Conservation (phyloP, 2,888 invertebrate species). For the Trissoscelio sp. region DNA sequence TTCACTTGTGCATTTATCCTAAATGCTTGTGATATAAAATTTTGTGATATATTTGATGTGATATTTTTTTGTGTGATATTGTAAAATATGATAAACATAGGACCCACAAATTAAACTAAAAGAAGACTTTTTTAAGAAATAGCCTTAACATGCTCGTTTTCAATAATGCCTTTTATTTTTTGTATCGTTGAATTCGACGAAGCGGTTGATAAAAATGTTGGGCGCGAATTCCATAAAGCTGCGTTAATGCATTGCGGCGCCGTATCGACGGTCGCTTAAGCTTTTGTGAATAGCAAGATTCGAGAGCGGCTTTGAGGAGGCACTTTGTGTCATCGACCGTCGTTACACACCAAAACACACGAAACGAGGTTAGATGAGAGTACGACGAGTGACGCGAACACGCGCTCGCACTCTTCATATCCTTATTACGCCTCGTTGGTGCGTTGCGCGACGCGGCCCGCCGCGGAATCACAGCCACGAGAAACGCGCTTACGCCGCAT, state of each 20-base stretch:
- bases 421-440: slow-evolving; percentile 29
- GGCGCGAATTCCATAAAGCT: slow-evolving; percentile 39
- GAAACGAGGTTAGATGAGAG: slow-evolving; percentile 50
- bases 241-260: slow-evolving; percentile 53
- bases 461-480: slow-evolving; percentile 9
- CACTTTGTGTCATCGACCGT: slow-evolving; percentile 63
- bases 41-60: too few relatives aligned
- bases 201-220: slow-evolving; percentile 33
- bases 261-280: slow-evolving; percentile 49
- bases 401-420: slow-evolving; percentile 29
- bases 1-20: too few relatives aligned
- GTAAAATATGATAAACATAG: too few relatives aligned
- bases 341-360: slow-evolving; percentile 51
- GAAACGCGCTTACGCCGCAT: too few relatives aligned
- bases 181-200: slow-evolving; percentile 4
- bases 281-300: slow-evolving; percentile 50
- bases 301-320: slow-evolving; percentile 51
- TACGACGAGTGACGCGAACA: slow-evolving; percentile 53
- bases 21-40: too few relatives aligned
- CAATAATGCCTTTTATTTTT: too few relatives aligned
- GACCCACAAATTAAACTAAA: too few relatives aligned
- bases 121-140: too few relatives aligned
- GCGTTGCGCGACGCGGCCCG: slow-evolving; percentile 10
- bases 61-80: too few relatives aligned
- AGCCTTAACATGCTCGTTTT: too few relatives aligned